A percentile compares a stretch with the other conserved stretches of the same genome.
Evolutionary conservation across 2,113 vertebrate species (phyloP).

Genomic region (Balaenoptera acutorostrata): DNA sequence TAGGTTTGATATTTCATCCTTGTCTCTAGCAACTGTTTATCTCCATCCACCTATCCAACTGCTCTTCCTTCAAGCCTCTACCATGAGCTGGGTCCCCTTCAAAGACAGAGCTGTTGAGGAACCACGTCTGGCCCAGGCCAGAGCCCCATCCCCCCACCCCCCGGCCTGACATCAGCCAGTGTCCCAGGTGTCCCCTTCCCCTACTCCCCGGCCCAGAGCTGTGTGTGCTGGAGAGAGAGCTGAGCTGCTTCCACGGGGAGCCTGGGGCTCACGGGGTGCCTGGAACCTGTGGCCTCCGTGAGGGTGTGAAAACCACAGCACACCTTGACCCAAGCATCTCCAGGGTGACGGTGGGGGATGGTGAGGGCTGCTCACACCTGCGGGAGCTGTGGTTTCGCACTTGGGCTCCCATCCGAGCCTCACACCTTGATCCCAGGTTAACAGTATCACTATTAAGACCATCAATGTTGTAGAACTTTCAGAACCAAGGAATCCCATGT

Average conservation of each 20-base stretch:
- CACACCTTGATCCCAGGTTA: neutral
- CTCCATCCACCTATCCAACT: neutral
- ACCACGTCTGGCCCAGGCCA: neutral
- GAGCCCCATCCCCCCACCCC: accelerated
- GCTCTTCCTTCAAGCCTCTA: neutral
- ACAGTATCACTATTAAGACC: neutral
- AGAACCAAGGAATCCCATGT: neutral
- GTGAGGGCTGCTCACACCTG: neutral
- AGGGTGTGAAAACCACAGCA: conserved; percentile 25
- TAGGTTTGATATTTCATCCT: no score
- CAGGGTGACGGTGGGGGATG: accelerated
- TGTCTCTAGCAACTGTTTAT: neutral
- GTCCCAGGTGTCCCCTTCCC: neutral
- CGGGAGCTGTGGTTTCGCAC: neutral
- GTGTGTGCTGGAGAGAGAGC: neutral
- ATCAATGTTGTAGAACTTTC: neutral
- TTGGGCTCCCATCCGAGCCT: neutral
- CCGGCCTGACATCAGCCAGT: neutral
- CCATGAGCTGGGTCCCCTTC: neutral
- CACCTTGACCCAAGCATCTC: neutral
- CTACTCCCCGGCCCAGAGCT: neutral
- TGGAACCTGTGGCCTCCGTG: neutral
- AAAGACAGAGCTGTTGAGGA: neutral
- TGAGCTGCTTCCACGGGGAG: neutral
- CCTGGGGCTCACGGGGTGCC: neutral